Evolutionary conservation across 2,888 invertebrate genomes (phyloP), one percentile per base, ranked within the genome.

Genomic region (Stenoptilia bipunctidactyla): DNA sequence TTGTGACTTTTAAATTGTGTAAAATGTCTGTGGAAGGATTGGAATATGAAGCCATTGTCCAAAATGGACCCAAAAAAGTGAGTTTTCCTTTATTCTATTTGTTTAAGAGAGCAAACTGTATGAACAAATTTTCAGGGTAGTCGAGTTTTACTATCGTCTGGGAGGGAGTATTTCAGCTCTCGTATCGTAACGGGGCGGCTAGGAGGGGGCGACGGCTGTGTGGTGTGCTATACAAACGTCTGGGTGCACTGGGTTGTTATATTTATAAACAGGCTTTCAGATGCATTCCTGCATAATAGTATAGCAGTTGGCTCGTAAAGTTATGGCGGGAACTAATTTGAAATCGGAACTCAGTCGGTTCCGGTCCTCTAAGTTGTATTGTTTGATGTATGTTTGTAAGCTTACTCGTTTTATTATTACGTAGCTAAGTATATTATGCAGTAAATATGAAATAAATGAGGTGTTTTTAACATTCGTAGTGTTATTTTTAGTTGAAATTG

Each of bases 51-150:
- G 86, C 82, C 67, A 85, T 86, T 54, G 85, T 86, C 55, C 87
- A 88, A 65, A 87, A 86, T 72, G 88, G 88, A 55, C 88, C 88
- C 43, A 85, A 85, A 79, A 88, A 88, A 86, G 88, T 88, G 67
- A 86, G 84, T 76, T 34, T 33, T 49, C 39, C 49, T 56, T 55
- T 55, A 55, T 40, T 42, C 43, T 43, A 41, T 46, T 47, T 49
- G 44, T 43, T 43, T 40, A 40, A n/a, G n/a, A 44, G 45, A 44
- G 27, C 38, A 8, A 39, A 13, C 2, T 5, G 6, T 20, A 34
- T 30, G 38, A 13, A 14, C 14, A 34, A 13, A 9, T 34, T 20
- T 20, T 20, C 20, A 20, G 3, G 8, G 4, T 20, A 20, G 4
- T 5, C 20, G 8, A 5, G 20, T 20, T 5, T 20, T 20, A 20